A percentile compares a stretch with the other conserved stretches of the same genome.
These are phyloP conservation scores for Eurystomus gularis DNA, from an alignment of 2,113 vertebrate species.

Conservation along the genomic window DNA sequence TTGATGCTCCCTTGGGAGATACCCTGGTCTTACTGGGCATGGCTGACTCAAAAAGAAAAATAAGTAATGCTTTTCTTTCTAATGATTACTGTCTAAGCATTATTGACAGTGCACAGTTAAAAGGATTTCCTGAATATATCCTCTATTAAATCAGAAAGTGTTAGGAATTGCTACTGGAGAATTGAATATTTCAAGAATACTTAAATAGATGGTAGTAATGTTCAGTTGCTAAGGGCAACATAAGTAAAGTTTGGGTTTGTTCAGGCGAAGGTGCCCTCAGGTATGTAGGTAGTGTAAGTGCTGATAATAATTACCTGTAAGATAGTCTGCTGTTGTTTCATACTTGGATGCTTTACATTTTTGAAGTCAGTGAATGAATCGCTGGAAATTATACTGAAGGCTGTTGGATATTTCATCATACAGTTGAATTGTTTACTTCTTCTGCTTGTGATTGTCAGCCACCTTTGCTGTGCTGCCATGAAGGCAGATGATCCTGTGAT, in stretches of 20 bases:
- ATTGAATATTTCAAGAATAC: not conserved
- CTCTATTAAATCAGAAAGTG: conserved; percentile 22
- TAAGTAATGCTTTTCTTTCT: conserved; percentile 52
- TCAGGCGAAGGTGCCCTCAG: not conserved
- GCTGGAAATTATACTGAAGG: not conserved
- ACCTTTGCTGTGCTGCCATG: accelerated
- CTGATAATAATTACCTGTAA: not conserved
- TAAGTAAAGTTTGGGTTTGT: not conserved
- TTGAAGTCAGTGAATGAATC: not conserved
- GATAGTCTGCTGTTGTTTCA: not conserved
- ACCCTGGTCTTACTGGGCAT: conserved; percentile 30
- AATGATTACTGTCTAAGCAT: conserved; percentile 17
- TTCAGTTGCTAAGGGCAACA: not conserved
- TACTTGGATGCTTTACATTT: not conserved
- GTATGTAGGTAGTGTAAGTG: not conserved
- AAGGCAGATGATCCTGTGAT: not conserved
- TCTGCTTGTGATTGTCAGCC: not conserved
- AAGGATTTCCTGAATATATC: conserved; percentile 68
- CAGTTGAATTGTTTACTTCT: not conserved
- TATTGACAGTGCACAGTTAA: conserved; percentile 48
- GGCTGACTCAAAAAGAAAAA: conserved; percentile 21
- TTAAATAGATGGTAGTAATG: not conserved
- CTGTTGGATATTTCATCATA: not conserved
- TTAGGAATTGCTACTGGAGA: conserved; percentile 25
- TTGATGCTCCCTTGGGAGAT: conserved; percentile 44